A percentile compares a stretch with the other conserved stretches of the same genome.
Evolutionary conservation across 2,113 vertebrate species (phyloP).

Genomic region (Potamarius usumacintae): DNA sequence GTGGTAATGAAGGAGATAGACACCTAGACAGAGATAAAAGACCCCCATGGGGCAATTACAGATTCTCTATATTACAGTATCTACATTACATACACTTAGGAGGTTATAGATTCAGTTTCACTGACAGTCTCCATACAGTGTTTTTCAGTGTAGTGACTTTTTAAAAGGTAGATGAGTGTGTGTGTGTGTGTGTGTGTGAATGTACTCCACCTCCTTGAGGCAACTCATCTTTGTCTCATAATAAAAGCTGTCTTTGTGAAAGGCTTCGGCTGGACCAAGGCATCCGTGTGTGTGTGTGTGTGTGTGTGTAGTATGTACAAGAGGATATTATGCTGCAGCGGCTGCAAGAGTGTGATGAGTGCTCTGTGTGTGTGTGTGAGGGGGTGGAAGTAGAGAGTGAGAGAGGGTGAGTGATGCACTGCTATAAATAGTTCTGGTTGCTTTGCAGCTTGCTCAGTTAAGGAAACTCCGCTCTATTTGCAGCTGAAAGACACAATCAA

Average conservation of each 20-base stretch:
- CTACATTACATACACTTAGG: background rate
- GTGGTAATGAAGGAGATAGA: background rate
- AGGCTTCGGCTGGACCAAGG: constrained; percentile 35
- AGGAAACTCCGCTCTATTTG: constrained; percentile 35
- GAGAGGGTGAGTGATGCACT: constrained; percentile 18
- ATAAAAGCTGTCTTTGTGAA: constrained; percentile 42
- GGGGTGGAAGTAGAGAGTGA: constrained; percentile 37
- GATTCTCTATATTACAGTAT: background rate
- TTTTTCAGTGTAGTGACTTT: constrained; percentile 7
- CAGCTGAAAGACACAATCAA: background rate
- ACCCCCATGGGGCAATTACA: background rate
- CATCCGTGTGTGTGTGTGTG: constrained; percentile 23
- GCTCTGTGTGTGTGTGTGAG: constrained; percentile 18
- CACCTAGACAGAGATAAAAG: background rate
- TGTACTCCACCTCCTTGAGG: constrained; percentile 36
- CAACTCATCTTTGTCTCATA: constrained; percentile 31
- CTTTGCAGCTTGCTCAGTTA: constrained; percentile 42
- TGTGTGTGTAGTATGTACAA: constrained; percentile 6
- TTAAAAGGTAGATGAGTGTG: constrained; percentile 24
- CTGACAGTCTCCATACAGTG: background rate
- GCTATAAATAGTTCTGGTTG: constrained; percentile 53
- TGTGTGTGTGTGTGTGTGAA: constrained; percentile 29
- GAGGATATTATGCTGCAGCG: constrained; percentile 22
- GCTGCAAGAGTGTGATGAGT: background rate
- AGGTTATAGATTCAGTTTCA: background rate